Conservation (phyloP, 2,797 vertebrate genomes). For the Anomalospiza imberbis region DNA sequence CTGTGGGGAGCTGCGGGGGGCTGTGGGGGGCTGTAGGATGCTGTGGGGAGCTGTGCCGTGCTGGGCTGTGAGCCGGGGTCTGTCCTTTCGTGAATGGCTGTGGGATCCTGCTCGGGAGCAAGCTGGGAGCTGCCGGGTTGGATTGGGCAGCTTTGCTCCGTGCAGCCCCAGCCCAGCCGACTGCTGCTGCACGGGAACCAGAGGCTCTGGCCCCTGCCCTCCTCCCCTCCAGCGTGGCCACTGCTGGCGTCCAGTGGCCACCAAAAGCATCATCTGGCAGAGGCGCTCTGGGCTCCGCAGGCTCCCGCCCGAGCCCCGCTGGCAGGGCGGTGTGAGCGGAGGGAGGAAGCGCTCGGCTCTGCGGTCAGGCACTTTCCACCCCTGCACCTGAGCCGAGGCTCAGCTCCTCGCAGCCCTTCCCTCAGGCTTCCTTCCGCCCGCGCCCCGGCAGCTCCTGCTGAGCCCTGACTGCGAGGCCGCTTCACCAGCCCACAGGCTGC, state of each 20-base stretch:
- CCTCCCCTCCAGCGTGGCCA: neutral
- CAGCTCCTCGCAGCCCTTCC: constrained; percentile 20
- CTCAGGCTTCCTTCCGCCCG: neutral
- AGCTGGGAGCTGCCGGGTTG: neutral
- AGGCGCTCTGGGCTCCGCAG: rapidly evolving
- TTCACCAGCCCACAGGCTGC: neutral
- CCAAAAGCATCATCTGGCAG: rapidly evolving
- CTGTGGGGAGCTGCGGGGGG: too few relatives aligned
- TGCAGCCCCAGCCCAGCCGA: rapidly evolving
- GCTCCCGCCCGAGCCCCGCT: neutral
- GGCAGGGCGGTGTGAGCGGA: neutral
- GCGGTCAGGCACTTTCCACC: constrained; percentile 24
- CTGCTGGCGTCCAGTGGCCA: rapidly evolving
- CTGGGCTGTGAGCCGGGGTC: too few relatives aligned
- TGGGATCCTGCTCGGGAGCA: neutral
- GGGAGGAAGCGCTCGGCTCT: neutral
- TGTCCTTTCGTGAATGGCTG: too few relatives aligned
- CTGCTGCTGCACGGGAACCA: rapidly evolving
- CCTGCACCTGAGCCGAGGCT: constrained; percentile 37
- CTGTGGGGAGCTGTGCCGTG: too few relatives aligned
- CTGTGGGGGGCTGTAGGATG: too few relatives aligned
- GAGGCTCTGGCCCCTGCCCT: rapidly evolving
- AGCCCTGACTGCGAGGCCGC: neutral
- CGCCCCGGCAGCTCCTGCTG: neutral
- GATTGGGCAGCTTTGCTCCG: rapidly evolving